Base-by-base conservation (phyloP, 2,113 vertebrate genomes). In the Athene cunicularia region DNA sequence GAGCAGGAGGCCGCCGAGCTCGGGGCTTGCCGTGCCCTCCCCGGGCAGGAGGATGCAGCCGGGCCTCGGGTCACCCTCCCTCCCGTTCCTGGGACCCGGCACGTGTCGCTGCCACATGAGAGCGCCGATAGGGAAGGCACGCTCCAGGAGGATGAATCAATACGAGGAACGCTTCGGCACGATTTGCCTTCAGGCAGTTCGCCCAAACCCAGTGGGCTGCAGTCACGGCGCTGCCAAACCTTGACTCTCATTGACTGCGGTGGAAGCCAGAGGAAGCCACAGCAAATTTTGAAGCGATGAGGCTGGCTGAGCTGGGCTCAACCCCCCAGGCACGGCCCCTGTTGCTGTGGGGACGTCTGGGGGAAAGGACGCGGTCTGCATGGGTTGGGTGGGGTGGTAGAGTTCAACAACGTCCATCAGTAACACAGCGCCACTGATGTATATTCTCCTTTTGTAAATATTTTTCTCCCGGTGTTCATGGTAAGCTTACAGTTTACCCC, bases 281-380 rank as follows among this genome's bases (percentile, higher is more conserved):
- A 11, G 43, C 33, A 11, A 26, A 6, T 39, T 5, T 2, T 8
- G 26, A n/a, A 13, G 59, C 0, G 4, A 4, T 11, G 18, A 60
- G n/a, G 21, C 14, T 49, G 30, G n/a, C 39, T 39, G 43, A 33
- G 62, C 62, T 49, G 41, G 8, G 32, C 7, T 67, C 45, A 41
- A 19, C 8, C 6, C 3, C 3, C 28, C 3, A 2, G 26, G 43
- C 43, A 47, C 45, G 20, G 45, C 45, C 7, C 17, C 60, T 19
- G 53, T 35, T 5, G 1, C 41, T 2, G 11, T 0, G 1, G 35
- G 62, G 41, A 5, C 5, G 2, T 1, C 47, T 15, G 2, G 5
- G 17, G 33, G 17, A 21, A 62, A 26, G 47, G 63, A 13, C 10
- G 0, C 2, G 2, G 10, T 3, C 55, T n/a, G 73, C 56, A 2